Conservation (phyloP, 2,888 invertebrate genomes). For the Lasiommata megera region DNA sequence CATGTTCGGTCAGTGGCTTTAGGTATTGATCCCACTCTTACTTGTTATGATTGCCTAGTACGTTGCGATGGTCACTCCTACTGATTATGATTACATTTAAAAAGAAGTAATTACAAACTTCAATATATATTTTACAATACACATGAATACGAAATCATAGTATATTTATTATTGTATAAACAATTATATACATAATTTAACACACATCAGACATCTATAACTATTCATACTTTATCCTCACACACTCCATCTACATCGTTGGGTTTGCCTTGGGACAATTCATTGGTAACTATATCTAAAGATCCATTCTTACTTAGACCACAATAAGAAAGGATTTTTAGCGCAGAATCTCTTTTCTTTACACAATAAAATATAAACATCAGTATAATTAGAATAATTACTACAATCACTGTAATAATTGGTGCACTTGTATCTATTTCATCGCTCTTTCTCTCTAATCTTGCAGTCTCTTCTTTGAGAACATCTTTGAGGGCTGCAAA, state of each 20-base stretch:
- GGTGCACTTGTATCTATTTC: slow-evolving; percentile 68
- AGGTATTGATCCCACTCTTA: no score
- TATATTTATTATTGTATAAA: no score
- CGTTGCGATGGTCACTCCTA: no score
- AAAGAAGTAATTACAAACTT: no score
- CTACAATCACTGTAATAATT: slow-evolving; percentile 62
- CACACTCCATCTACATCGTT: slow-evolving; percentile 58
- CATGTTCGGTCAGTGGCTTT: no score
- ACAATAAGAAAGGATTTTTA: slow-evolving; percentile 57
- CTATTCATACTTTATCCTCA: slow-evolving; percentile 63
- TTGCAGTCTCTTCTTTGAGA: slow-evolving; percentile 54
- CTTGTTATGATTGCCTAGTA: no score
- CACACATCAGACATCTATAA: neutral
- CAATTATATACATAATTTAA: no score
- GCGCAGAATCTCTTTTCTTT: slow-evolving; percentile 57
- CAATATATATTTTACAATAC: no score
- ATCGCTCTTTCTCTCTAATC: slow-evolving; percentile 43
- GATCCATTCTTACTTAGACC: slow-evolving; percentile 72
- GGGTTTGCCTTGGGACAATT: slow-evolving; percentile 53
- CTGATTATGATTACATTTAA: no score
- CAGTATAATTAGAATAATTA: slow-evolving; percentile 54
- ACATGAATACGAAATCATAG: no score
- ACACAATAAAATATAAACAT: slow-evolving; percentile 66
- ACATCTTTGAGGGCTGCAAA: slow-evolving; percentile 58
- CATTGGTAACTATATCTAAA: slow-evolving; percentile 67